Evolutionary conservation across 1,140 invertebrate species (phyloP), one percentile per base, ranked within the genome.

Genomic region (Agrypnia vestita): DNA sequence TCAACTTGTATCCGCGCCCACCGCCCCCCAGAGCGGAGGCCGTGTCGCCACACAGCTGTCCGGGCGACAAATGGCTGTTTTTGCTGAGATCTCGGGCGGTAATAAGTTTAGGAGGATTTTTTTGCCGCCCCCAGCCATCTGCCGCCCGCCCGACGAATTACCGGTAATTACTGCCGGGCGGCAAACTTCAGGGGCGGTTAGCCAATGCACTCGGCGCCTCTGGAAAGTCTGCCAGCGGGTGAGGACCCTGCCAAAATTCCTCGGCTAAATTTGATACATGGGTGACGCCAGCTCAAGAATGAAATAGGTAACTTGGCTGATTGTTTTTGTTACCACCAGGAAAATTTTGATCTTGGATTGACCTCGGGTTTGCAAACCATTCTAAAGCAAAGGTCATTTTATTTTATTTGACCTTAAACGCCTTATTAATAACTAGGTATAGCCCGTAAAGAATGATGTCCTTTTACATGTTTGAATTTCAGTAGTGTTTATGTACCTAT

Each of bases 101-200:
- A 43, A 13, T 25, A 73, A 25, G 21, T 73, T 73, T 73, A 25
- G 71, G n/a, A 47, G 49, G 13, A 51, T 35, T 35, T 47, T 46
- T 71, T 47, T 71, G 47, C 51, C 51, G 71, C 47, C 71, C 47
- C 13, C 67, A 10, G 21, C 71, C 47, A 15, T 71, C 67, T n/a
- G 43, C 67, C 47, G 11, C 46, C 25, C 67, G 46, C 43, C 47
- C 47, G 51, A 49, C 67, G 51, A 73, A 73, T 73, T 73, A 73
- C 51, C 71, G 47, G 51, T 55, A 73, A 73, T 73, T 73, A 73
- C 47, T n/a, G 71, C 47, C 47, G 47, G 49, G 71, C 71, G 71
- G 51, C 71, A 15, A 73, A 73, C 47, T 73, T 73, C 51, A 19
- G 49, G 11, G 44, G 67, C 43, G 43, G 47, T 73, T 73, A 49